phyloP scores from a whole-genome alignment of 2,888 invertebrate genomes.

The Morinoia aosen region DNA sequence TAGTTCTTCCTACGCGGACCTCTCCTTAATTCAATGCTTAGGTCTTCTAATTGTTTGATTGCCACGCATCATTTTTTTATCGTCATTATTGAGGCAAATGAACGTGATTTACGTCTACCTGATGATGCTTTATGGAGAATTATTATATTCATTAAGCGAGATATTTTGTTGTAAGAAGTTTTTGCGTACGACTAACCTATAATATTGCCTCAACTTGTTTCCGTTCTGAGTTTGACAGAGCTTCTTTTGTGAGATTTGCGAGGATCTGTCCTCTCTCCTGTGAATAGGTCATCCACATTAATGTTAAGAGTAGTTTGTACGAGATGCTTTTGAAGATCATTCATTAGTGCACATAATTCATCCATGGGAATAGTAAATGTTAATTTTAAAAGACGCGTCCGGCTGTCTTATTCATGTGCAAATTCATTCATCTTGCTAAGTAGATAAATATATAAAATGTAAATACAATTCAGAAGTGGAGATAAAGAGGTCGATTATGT shows the following conservation, averaged over 20 bases:
- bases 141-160: background rate
- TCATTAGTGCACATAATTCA: constrained; percentile 50
- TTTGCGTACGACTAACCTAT: constrained; percentile 1
- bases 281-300: constrained; percentile 41
- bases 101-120: background rate
- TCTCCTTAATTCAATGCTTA: background rate
- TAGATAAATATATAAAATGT: constrained; percentile 34
- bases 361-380: constrained; percentile 43
- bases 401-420: constrained; percentile 44
- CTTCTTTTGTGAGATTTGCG: constrained; percentile 18
- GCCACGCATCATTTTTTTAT: background rate
- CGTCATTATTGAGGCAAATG: background rate
- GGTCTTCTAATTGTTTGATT: background rate
- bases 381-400: constrained; percentile 32
- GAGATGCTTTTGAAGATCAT: constrained; percentile 40
- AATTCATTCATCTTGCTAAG: constrained; percentile 35
- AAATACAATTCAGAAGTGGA: background rate
- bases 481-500: constrained; percentile 25
- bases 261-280: background rate
- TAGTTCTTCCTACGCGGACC: background rate
- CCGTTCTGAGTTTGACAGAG: background rate
- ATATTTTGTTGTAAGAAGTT: background rate
- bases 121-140: constrained; percentile 12
- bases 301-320: constrained; percentile 24
- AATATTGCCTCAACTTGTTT: background rate